Evolutionary conservation across 2,113 vertebrate species (phyloP), one percentile per base, ranked within the genome.

Genomic region (Chloropsis cyanopogon): DNA sequence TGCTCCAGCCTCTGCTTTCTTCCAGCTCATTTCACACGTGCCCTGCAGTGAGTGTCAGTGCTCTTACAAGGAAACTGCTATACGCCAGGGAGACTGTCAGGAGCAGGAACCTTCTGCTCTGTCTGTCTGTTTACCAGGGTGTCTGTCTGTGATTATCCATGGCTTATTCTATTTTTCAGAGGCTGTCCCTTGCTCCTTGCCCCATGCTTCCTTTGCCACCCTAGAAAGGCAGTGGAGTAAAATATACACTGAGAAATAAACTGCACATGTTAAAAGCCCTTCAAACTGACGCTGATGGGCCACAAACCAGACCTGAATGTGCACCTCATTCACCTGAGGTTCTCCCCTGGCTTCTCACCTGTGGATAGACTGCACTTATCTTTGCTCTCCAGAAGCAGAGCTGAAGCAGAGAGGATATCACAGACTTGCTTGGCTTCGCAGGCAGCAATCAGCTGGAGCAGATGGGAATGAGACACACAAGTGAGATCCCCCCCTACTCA

Each of bases 31-130:
- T 96, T 96, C 90, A 94, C 93, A 93, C 16, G 52, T 95, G 94
- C 95, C 93, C 94, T 95, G 92, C 93, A 96, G 92, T 90, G 82
- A 95, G 93, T 66, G 92, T 73, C 92, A 94, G 78, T 0, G 8
- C 76, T 95, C 90, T 66, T 83, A 73, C 50, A 73, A 70, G 82
- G 88, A 78, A 90, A 86, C 80, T 63, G 82, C 93, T 88, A 8
- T 60, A 83, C 1, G 4, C 49, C 11, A 2, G 71, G 76, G 76
- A 96, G 82, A 77, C 76, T 92, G 94, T 86, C 94, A 95, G 88
- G 56, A 95, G 80, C 4, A 1, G 72, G 49, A 93, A 90, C 88
- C 82, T 96, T 96, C 93, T 94, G 95, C 86, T 88, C 90, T 83
- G 93, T 95, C 90, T 94, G 56, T 80, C 91, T 96, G 83, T 78